phyloP scores from a whole-genome alignment of 1,140 invertebrate species.

The Meloidogyne exigua region DNA sequence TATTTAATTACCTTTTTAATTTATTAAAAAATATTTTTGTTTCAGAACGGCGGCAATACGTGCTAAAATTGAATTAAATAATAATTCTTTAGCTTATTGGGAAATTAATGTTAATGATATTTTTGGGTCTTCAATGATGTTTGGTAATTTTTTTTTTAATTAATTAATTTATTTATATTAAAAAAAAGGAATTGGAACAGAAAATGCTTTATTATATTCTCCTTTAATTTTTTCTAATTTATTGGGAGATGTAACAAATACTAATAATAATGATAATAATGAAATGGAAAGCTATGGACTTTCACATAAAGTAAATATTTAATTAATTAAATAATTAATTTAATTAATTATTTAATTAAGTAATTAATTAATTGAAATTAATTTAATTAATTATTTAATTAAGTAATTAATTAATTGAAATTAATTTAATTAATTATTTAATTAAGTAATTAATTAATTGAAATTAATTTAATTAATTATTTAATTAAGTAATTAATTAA shows the following conservation, averaged over 20 bases:
- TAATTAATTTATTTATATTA: background rate
- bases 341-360: slow-evolving; percentile 18
- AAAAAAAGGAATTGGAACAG: slow-evolving; percentile 33
- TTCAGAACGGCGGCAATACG: slow-evolving; percentile 33
- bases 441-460: background rate
- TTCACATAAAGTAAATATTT: slow-evolving; percentile 32
- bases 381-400: slow-evolving; percentile 21
- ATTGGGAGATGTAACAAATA: slow-evolving; percentile 15
- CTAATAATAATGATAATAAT: background rate
- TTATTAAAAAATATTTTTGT: too few relatives aligned
- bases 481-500: background rate
- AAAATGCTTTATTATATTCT: slow-evolving; percentile 2
- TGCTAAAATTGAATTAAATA: slow-evolving; percentile 18
- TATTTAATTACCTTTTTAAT: background rate
- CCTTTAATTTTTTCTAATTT: slow-evolving; percentile 38
- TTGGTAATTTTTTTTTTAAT: slow-evolving; percentile 13
- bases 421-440: slow-evolving; percentile 27
- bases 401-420: background rate
- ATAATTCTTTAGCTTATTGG: slow-evolving; percentile 35
- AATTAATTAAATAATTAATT: background rate
- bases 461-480: slow-evolving; percentile 28
- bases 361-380: background rate
- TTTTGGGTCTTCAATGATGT: slow-evolving; percentile 48
- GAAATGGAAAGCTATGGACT: slow-evolving; percentile 31
- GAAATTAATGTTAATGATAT: slow-evolving; percentile 31